Base-by-base conservation (phyloP, 1,140 invertebrate species). In the Brachionus rotundiformis region DNA sequence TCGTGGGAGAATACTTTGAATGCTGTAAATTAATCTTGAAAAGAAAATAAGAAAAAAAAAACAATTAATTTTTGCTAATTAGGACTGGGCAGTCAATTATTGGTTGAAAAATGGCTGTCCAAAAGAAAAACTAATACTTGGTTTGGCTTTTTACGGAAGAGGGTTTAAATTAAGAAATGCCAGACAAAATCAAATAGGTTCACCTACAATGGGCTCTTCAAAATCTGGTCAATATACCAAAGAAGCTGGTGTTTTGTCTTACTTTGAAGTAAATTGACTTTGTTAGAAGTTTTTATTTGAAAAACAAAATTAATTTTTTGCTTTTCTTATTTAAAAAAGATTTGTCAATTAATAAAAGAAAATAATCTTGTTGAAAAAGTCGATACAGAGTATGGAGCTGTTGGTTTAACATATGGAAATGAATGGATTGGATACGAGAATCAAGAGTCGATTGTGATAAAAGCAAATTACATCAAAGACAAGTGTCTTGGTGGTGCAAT, bases 351-450 rank as follows among this genome's bases (percentile, higher is more conserved):
- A 36, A 68, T 68, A 6, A 68, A 36, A 68, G 63, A 90, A 84
- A 84, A 1, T 89, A 87, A 76, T 87, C 88, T 7, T 87, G 90
- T 54, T 7, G 68, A 73, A 44, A 16, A 41, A 25, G 36, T 41
- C 3, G 92, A 94, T 83, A 89, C 90, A 36, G 89, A 90, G 29
- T 94, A 93, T 13, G 90, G 90, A 41, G 90, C 90, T 11, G 93
- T 94, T 3, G 95, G 92, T 86, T 92, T 93, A 2, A 92, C 92
- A 85, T 88, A 90, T 2, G 91, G 91, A 6, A 90, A 94, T 84
- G 93, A 95, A 87, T 96, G 94, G 95, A 94, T 97, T 16, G 94
- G 94, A 1, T 97, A 95, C 85, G 95, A 97, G 85, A 94, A 96
- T 85, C 91, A 59, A 16, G 36, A 29, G 27, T 84, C 83, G 33